Evolutionary conservation across 2,113 vertebrate species (phyloP).

Genomic region (Numenius arquata): DNA sequence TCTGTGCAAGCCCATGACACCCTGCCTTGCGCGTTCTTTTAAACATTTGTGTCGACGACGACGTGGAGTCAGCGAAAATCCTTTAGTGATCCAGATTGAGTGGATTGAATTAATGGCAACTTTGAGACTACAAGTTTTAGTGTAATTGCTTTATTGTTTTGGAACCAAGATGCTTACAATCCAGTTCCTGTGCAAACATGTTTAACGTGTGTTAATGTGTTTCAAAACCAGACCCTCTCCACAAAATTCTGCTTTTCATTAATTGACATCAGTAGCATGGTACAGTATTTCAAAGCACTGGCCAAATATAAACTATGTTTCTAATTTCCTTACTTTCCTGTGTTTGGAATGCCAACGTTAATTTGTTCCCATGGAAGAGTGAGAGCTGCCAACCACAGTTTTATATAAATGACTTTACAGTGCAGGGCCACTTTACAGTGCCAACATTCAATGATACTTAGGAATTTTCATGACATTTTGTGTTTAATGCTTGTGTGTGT

Average conservation of each 20-base stretch:
- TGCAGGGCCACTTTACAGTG: constrained; percentile 60
- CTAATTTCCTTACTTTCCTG: constrained; percentile 85
- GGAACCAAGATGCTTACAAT: constrained; percentile 78
- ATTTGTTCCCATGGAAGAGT: constrained; percentile 83
- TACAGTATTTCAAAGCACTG: constrained; percentile 84
- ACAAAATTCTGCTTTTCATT: constrained; percentile 81
- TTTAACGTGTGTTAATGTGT: constrained; percentile 85
- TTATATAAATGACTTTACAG: constrained; percentile 74
- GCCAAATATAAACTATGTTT: constrained; percentile 83
- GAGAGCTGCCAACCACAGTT: constrained; percentile 76
- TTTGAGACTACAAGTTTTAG: constrained; percentile 63
- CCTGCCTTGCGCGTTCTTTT: not conserved
- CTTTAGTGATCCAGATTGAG: constrained; percentile 55
- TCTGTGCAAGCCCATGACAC: not conserved
- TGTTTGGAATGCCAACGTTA: constrained; percentile 84
- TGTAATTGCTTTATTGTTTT: constrained; percentile 83
- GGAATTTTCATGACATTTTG: constrained; percentile 73
- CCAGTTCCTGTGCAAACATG: constrained; percentile 84
- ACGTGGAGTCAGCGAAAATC: constrained; percentile 59
- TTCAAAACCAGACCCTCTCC: constrained; percentile 79
- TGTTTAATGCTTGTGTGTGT: constrained; percentile 65
- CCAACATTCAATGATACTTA: constrained; percentile 67
- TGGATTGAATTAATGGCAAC: constrained; percentile 75
- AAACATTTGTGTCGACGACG: not conserved
- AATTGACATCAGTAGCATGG: constrained; percentile 86